phyloP scores from a whole-genome alignment of 2,113 vertebrate genomes.

The Clarias magur region DNA sequence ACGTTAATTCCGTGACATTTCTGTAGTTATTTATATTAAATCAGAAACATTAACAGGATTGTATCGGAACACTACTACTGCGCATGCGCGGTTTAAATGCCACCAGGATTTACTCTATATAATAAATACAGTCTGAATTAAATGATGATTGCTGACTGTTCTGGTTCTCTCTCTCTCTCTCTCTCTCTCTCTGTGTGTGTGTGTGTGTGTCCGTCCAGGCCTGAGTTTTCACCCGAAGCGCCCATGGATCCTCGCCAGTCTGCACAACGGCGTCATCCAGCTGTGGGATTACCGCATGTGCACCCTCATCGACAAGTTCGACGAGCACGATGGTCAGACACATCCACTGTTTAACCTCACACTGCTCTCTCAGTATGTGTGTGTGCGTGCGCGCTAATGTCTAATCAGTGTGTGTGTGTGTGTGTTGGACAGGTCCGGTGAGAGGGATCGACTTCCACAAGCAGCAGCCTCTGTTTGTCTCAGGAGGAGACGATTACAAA shows the following conservation, averaged over 20 bases:
- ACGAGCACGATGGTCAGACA: constrained; percentile 89
- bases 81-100: background rate
- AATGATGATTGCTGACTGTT: background rate
- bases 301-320: constrained; percentile 96
- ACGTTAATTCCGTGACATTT: too few relatives aligned
- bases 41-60: background rate
- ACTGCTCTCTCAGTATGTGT: background rate
- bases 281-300: constrained; percentile 98
- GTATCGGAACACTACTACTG: background rate
- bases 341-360: too few relatives aligned
- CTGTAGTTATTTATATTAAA: background rate
- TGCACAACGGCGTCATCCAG: constrained; percentile 97
- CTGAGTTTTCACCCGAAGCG: constrained; percentile 95
- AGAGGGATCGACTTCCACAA: constrained; percentile 97
- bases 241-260: constrained; percentile 93
- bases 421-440: constrained; percentile 79
- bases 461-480: constrained; percentile 95
- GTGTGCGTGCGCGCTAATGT: background rate
- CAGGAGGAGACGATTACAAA: constrained; percentile 96
- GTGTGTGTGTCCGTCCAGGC: constrained; percentile 66
- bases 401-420: background rate
- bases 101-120: background rate
- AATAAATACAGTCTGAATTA: too few relatives aligned
- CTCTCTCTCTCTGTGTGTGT: background rate
- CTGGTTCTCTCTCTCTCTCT: background rate